Conservation (phyloP, 2,113 vertebrate species). For the Axis porcinus region DNA sequence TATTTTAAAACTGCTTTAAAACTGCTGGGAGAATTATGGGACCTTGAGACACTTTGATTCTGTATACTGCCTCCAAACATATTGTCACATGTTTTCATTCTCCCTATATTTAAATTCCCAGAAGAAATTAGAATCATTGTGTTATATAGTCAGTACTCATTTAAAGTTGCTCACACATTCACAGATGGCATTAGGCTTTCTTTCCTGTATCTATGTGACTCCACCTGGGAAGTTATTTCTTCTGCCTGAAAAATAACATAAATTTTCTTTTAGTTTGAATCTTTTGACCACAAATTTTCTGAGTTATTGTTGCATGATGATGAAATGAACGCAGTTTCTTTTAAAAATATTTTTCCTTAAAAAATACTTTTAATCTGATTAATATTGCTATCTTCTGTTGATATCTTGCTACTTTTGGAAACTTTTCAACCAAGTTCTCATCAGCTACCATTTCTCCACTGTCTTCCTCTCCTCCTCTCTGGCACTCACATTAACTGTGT, state of each 20-base stretch:
- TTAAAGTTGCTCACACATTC: neutral
- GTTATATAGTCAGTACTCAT: neutral
- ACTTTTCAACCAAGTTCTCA: neutral
- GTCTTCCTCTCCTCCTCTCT: neutral
- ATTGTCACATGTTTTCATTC: neutral
- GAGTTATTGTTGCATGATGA: neutral
- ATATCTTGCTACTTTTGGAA: neutral
- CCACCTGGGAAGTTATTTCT: neutral
- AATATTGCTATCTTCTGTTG: neutral
- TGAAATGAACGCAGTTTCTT: neutral
- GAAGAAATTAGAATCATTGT: neutral
- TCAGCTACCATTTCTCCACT: neutral
- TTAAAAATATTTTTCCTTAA: neutral
- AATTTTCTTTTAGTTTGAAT: neutral
- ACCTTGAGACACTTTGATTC: neutral
- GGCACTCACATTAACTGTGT: neutral
- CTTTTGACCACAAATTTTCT: neutral
- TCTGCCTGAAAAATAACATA: neutral
- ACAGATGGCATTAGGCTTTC: neutral
- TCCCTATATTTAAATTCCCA: neutral
- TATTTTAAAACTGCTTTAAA: neutral
- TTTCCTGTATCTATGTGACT: neutral
- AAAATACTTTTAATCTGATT: neutral
- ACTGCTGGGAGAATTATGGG: neutral
- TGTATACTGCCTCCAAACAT: neutral